phyloP scores from a whole-genome alignment of 2,113 vertebrate species.

The Carassius gibelio region DNA sequence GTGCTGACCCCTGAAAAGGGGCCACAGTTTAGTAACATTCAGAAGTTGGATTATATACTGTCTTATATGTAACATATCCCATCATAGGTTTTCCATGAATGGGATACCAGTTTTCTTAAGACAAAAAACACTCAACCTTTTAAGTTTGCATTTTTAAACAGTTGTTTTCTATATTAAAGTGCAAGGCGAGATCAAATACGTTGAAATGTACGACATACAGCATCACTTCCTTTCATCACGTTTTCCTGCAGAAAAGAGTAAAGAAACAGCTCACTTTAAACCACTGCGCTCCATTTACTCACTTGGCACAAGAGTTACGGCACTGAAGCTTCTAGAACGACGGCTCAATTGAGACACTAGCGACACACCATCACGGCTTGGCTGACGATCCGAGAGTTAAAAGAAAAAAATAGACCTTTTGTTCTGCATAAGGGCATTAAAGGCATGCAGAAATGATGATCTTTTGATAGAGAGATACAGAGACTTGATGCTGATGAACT shows the following conservation, averaged over 20 bases:
- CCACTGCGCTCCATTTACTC: slow-evolving; percentile 58
- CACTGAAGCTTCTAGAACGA: slow-evolving; percentile 69
- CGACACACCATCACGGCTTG: slow-evolving; percentile 63
- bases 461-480: slow-evolving; percentile 53
- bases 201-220: slow-evolving; percentile 72
- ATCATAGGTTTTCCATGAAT: slow-evolving; percentile 69
- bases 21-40: slow-evolving; percentile 61
- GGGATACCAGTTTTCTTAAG: slow-evolving; percentile 45
- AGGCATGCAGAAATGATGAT: slow-evolving; percentile 67
- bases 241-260: slow-evolving; percentile 25
- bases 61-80: slow-evolving; percentile 56
- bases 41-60: slow-evolving; percentile 67
- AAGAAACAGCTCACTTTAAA: slow-evolving; percentile 55
- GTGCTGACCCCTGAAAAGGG: slow-evolving; percentile 26
- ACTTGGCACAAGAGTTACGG: slow-evolving; percentile 72
- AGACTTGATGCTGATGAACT: slow-evolving; percentile 43
- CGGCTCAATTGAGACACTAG: slow-evolving; percentile 64
- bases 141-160: slow-evolving; percentile 44
- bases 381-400: slow-evolving; percentile 38
- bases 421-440: slow-evolving; percentile 51
- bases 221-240: slow-evolving; percentile 10
- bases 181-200: slow-evolving; percentile 77
- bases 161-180: slow-evolving; percentile 74
- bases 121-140: slow-evolving; percentile 51
- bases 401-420: slow-evolving; percentile 44